Evolutionary conservation across 2,888 invertebrate genomes (phyloP).

Genomic region (Anarsia innoxiella): DNA sequence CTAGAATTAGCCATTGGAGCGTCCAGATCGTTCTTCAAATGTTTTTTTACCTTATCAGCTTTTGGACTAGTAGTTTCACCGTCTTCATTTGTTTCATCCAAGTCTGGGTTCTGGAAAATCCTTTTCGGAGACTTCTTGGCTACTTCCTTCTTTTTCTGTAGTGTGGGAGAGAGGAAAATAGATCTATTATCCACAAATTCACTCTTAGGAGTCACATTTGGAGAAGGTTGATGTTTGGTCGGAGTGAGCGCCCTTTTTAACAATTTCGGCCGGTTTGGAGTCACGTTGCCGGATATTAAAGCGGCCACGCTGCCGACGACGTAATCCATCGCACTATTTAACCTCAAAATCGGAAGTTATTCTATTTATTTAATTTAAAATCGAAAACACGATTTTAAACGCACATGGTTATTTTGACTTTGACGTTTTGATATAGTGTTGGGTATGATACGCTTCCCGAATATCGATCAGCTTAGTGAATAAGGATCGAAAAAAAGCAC

Average conservation of each 20-base stretch:
- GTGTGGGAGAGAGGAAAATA: slow-evolving; percentile 58
- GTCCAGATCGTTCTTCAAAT: slow-evolving; percentile 49
- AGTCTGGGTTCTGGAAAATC: slow-evolving; percentile 57
- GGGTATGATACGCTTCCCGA: no score
- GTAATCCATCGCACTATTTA: slow-evolving; percentile 54
- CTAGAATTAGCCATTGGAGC: slow-evolving; percentile 19
- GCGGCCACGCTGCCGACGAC: slow-evolving; percentile 76
- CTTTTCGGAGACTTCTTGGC: slow-evolving; percentile 66
- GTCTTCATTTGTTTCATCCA: slow-evolving; percentile 42
- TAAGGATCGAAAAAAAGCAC: no score
- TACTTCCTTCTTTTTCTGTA: slow-evolving; percentile 63
- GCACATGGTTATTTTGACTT: slow-evolving; percentile 18
- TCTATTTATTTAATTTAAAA: not conserved
- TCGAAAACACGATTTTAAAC: not conserved
- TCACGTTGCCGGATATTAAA: slow-evolving; percentile 72
- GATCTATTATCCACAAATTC: slow-evolving; percentile 56
- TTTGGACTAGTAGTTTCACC: slow-evolving; percentile 42
- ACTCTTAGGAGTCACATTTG: slow-evolving; percentile 65
- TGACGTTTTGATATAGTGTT: no score
- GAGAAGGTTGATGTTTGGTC: slow-evolving; percentile 58
- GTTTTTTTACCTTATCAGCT: slow-evolving; percentile 62
- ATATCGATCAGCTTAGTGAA: no score
- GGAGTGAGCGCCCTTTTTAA: slow-evolving; percentile 56
- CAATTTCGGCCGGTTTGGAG: slow-evolving; percentile 69
- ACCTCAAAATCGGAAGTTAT: slow-evolving; percentile 4